A percentile compares a stretch with the other conserved stretches of the same genome.
Evolutionary conservation across 2,113 vertebrate genomes (phyloP).

Genomic region (Nannobrachium achirus): DNA sequence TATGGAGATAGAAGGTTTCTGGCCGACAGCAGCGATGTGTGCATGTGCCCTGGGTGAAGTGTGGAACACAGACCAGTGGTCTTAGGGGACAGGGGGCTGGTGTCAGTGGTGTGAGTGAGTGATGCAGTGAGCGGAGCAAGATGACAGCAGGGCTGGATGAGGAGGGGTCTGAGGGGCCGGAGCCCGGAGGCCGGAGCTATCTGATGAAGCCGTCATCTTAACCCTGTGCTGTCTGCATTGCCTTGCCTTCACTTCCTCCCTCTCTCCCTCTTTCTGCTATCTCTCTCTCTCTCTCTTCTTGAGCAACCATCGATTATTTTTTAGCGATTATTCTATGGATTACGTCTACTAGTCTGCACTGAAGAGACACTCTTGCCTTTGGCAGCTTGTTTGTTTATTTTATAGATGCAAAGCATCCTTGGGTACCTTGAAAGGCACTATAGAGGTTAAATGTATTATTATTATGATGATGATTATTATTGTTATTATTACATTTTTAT

Average conservation of each 20-base stretch:
- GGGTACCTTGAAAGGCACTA: background rate
- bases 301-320: background rate
- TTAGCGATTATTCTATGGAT: background rate
- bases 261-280: constrained; percentile 4
- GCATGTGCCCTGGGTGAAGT: constrained; percentile 19
- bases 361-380: background rate
- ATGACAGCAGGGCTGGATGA: constrained; percentile 38
- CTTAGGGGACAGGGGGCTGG: constrained; percentile 6
- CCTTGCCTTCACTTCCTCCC: background rate
- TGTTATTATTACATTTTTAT: too few species aligned
- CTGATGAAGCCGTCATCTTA: constrained; percentile 48
- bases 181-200: background rate
- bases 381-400: background rate
- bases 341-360: background rate
- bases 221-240: background rate
- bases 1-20: too few species aligned
- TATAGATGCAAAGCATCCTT: background rate
- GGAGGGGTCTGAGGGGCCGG: constrained; percentile 25
- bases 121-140: constrained; percentile 30
- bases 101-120: constrained; percentile 36
- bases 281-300: background rate
- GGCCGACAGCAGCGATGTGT: too few species aligned
- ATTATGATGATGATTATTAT: too few species aligned
- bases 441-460: background rate
- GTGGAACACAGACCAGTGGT: constrained; percentile 4